Evolutionary conservation across 1,140 invertebrate genomes (phyloP).

Genomic region (Trialeurodes vaporariorum): DNA sequence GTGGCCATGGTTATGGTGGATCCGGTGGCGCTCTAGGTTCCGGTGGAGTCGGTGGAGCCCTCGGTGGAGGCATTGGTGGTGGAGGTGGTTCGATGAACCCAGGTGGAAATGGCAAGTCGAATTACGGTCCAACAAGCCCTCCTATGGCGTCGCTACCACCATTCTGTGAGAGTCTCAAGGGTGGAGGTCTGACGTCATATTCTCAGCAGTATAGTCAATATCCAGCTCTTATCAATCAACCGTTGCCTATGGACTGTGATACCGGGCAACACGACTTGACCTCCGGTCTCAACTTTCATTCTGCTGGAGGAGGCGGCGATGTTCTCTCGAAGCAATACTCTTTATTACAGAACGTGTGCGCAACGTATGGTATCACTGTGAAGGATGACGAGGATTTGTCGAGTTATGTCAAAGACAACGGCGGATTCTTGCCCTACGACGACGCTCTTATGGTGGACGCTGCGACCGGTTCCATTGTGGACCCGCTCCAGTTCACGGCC

Average conservation of each 20-base stretch:
- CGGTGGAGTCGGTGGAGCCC: conserved; percentile 39
- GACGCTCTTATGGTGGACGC: conserved; percentile 71
- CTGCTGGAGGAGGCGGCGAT: conserved; percentile 34
- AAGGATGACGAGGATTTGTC: conserved; percentile 59
- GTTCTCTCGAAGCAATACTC: conserved; percentile 52
- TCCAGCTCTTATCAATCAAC: conserved; percentile 41
- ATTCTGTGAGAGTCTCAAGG: conserved; percentile 72
- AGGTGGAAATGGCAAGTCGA: conserved; percentile 52
- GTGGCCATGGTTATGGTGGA: conserved; percentile 34
- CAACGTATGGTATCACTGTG: conserved; percentile 62
- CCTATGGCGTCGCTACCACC: conserved; percentile 69
- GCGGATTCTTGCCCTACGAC: conserved; percentile 39
- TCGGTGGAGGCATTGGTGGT: conserved; percentile 36
- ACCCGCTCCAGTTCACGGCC: conserved; percentile 67
- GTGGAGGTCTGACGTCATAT: conserved; percentile 36
- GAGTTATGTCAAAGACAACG: conserved; percentile 55
- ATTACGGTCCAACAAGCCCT: conserved; percentile 70
- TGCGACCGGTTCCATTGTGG: conserved; percentile 56
- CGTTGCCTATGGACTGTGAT: conserved; percentile 57
- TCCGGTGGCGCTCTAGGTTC: conserved; percentile 38
- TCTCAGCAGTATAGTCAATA: conserved; percentile 26
- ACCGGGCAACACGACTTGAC: conserved; percentile 43
- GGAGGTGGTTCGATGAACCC: conserved; percentile 45
- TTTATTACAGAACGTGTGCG: conserved; percentile 58
- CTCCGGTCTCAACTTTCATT: conserved; percentile 35